Base-by-base conservation (phyloP, 2,797 vertebrate genomes). In the Nannoperca obscura region DNA sequence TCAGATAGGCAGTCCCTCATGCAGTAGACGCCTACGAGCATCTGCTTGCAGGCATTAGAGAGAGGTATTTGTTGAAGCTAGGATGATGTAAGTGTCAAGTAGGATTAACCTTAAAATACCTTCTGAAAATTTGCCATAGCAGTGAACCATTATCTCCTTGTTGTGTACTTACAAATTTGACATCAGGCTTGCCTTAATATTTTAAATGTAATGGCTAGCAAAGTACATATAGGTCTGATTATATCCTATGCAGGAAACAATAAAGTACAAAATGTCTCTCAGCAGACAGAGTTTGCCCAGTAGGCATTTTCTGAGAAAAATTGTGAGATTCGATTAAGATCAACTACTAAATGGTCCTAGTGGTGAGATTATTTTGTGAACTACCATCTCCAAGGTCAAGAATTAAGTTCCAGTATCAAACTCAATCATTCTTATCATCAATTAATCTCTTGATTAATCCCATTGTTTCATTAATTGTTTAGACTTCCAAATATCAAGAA, bases 31-130 rank as follows among this genome's bases (percentile, higher is more conserved):
- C 70, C 38, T 30, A 34, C 46, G 9, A 62, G 65, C 42, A 58
- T 54, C 57, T 34, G 70, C 54, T 73, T n/a, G 49, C 13, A 70
- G 78, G 62, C 52, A n/a, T 76, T 61, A 57, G 13, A 69, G 60
- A 40, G 30, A 32, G 3, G 0, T 67, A 59, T 76, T 78, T 57
- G 55, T 71, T 68, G 46, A 53, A 59, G 64, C 58, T 38, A 47
- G 53, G 73, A 65, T 69, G 42, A 80, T 44, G 32, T 34, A 47
- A 55, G 44, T 60, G 74, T 80, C 77, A 74, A 73, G 63, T 13
- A 40, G 22, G 50, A 80, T 81, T 32, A 76, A 54, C 27, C 30
- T 58, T 49, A 40, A 38, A 64, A 53, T 34, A 5, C 2, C 7
- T 47, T 9, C 22, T 49, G 38, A 49, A 50, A 66, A 22, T 9